Conservation (phyloP, 2,113 vertebrate species). For the Crotalus viridis region DNA sequence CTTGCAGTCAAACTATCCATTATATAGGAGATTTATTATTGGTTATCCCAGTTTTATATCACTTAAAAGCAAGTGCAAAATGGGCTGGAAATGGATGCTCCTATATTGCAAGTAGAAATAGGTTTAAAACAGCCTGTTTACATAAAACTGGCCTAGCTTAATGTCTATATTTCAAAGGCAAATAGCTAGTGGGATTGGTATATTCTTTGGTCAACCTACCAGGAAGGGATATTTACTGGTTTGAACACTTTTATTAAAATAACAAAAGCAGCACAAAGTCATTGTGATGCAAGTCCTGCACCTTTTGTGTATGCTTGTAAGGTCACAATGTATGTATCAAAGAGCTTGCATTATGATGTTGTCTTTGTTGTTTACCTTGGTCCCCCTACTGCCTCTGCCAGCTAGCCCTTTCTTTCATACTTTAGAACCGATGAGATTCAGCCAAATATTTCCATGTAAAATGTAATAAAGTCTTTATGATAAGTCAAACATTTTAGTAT, state of each 20-base stretch:
- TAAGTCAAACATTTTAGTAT: background rate
- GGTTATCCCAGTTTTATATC: background rate
- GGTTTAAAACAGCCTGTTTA: background rate
- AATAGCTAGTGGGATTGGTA: background rate
- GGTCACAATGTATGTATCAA: background rate
- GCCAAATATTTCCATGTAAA: background rate
- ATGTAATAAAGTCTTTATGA: background rate
- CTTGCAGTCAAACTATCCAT: background rate
- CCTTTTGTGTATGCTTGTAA: background rate
- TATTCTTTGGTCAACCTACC: background rate
- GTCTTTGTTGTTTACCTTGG: background rate
- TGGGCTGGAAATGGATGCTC: background rate
- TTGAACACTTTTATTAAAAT: background rate
- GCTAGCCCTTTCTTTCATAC: background rate
- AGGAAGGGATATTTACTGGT: background rate
- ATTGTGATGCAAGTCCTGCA: background rate
- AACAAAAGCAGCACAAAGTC: background rate
- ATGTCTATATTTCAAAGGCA: background rate
- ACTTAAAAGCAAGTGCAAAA: background rate
- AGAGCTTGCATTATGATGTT: background rate
- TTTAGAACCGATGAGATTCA: background rate
- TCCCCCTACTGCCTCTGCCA: background rate
- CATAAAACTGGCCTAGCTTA: background rate
- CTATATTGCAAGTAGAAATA: background rate
- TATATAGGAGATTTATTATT: background rate